Evolutionary conservation across 2,888 invertebrate species (phyloP).

Genomic region (Lydus trimaculatus): DNA sequence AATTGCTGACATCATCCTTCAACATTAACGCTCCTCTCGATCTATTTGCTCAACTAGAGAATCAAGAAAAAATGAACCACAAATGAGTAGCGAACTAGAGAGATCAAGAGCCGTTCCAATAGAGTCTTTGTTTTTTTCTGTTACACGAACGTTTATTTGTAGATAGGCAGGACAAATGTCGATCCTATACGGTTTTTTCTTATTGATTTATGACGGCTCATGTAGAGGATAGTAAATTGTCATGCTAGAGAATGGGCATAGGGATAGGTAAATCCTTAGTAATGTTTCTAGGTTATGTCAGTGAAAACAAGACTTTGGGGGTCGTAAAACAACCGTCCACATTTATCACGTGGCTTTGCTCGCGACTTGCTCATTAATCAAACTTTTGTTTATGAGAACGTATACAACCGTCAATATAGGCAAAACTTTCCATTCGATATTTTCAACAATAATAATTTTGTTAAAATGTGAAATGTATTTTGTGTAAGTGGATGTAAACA

Average conservation of each 20-base stretch:
- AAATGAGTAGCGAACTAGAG: not conserved
- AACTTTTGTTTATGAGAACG: conserved; percentile 8
- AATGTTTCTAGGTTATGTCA: not conserved
- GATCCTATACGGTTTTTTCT: not conserved
- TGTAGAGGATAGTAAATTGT: not conserved
- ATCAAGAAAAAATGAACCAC: conserved; percentile 1
- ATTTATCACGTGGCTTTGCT: not conserved
- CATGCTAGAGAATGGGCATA: not conserved
- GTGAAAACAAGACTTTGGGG: not conserved
- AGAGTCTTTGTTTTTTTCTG: not conserved
- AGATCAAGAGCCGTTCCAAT: not conserved
- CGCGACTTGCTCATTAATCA: conserved; percentile 6
- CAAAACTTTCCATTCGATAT: conserved; percentile 13
- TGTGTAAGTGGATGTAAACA: conserved; percentile 49
- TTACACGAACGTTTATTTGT: not conserved
- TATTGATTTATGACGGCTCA: conserved; percentile 1
- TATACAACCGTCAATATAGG: conserved; percentile 9
- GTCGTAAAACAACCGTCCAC: not conserved
- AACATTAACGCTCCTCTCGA: conserved; percentile 5
- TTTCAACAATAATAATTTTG: conserved; percentile 28
- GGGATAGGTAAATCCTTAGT: not conserved
- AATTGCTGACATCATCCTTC: conserved; percentile 11
- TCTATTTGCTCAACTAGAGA: not conserved
- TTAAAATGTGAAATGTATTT: conserved; percentile 43
- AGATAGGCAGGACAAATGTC: not conserved